phyloP scores from a whole-genome alignment of 2,797 vertebrate genomes.

The Monodelphis domestica region DNA sequence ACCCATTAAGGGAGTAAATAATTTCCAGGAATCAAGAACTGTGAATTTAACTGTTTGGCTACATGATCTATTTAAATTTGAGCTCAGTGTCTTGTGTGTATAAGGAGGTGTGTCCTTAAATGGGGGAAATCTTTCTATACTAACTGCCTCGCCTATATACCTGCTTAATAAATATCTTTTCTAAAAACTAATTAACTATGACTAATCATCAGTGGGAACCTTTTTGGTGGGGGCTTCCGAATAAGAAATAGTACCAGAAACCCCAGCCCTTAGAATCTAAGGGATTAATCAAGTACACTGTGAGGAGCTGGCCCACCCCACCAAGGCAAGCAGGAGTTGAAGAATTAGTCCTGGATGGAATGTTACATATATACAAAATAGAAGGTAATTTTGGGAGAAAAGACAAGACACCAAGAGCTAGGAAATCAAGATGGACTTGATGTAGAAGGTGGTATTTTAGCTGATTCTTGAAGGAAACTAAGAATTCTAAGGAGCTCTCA shows the following conservation, averaged over 20 bases:
- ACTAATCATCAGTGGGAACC: not conserved
- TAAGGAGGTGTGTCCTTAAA: not conserved
- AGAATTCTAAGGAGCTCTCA: not conserved
- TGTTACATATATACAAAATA: not conserved
- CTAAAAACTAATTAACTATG: not conserved
- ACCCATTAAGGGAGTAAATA: not conserved
- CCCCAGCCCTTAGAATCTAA: not conserved
- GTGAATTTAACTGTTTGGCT: not conserved
- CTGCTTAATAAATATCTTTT: not conserved
- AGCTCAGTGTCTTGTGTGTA: not conserved
- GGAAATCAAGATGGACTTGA: not conserved
- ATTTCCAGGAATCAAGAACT: not conserved
- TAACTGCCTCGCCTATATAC: not conserved
- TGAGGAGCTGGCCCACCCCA: too few species aligned
- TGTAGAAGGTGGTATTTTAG: not conserved
- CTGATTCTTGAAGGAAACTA: not conserved
- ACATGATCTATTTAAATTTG: not conserved
- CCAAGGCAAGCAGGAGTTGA: not conserved
- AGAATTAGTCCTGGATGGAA: not conserved
- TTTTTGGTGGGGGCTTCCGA: not conserved
- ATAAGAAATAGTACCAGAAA: not conserved
- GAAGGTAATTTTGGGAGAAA: not conserved
- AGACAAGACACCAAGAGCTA: not conserved
- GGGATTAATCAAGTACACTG: not conserved
- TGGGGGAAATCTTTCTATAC: not conserved